Base-by-base conservation (phyloP, 2,113 vertebrate species). In the Oenanthe oenanthe region DNA sequence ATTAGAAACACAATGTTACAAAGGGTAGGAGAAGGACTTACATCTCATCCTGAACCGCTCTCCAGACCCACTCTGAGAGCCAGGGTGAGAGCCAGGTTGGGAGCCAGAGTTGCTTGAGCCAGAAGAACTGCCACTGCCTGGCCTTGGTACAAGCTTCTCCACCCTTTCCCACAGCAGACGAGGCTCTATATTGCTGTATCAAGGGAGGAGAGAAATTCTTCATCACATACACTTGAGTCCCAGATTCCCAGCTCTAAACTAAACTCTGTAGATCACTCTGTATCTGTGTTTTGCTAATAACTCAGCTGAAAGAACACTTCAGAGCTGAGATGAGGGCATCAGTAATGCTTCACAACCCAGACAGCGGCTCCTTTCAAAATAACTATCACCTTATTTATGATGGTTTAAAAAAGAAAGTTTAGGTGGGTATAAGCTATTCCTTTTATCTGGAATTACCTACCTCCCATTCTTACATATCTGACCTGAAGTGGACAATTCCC, bases 101-200 rank as follows among this genome's bases (percentile, higher is more conserved):
- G 99, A 99, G 91, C 99, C 98, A 12, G 99, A 99, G 98, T 99
- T 99, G 97, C 99, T 99, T 97, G 99, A 99, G 84, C 99, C 99
- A 5, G 99, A 99, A 89, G 99, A 99, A 93, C 99, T 99, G 95
- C 99, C 99, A 76, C 99, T 99, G 96, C 99, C 98, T 0, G 99
- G 98, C 81, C 98, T 98, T 90, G 99, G 98, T 48, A 98, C 98
- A 61, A 99, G 98, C 95, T 99, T 99, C 97, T 99, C 99, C 91
- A 99, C 99, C 66, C 99, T 98, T 94, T 99, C 99, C 99, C 99
- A 99, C 42, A 99, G 98, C 92, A 99, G 97, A 68, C 99, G 98
- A 89, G 99, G 99, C 96, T 99, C 99, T 58, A 98, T 98, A 85
- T 98, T 99, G 95, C 99, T 99, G 96, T 76, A 76, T 22, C 38